A percentile compares a stretch with the other conserved stretches of the same genome.
Conservation (phyloP, 2,113 vertebrate genomes). For the Psilopsiagon aurifrons region DNA sequence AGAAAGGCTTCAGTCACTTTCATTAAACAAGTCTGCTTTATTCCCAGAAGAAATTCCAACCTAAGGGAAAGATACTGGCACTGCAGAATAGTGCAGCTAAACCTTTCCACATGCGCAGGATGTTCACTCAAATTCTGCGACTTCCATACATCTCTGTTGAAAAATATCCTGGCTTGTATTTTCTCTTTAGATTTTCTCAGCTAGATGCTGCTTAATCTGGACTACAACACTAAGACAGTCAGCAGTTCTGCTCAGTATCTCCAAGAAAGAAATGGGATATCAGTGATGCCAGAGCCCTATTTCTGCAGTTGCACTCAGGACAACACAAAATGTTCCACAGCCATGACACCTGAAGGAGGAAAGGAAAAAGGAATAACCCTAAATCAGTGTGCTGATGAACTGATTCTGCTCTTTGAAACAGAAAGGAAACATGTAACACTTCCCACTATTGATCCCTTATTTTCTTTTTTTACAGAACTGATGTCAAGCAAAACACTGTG, state of each 20-base stretch:
- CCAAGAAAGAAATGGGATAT: background rate
- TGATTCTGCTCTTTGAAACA: background rate
- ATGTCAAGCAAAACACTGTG: background rate
- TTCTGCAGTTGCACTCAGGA: background rate
- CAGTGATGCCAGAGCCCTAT: background rate
- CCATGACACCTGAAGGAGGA: background rate
- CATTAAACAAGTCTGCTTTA: background rate
- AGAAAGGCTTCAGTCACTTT: background rate
- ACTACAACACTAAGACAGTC: background rate
- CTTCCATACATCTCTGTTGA: background rate
- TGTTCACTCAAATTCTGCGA: background rate
- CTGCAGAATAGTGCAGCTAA: background rate
- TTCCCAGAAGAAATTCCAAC: background rate
- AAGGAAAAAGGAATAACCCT: background rate
- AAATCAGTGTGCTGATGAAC: background rate
- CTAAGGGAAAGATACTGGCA: background rate
- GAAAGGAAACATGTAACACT: background rate
- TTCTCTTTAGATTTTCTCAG: background rate
- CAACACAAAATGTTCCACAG: background rate
- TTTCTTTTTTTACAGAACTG: background rate
- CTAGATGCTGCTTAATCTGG: background rate
- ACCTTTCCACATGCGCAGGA: background rate
- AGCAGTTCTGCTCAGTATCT: background rate
- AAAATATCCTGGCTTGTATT: background rate
- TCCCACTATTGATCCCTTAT: background rate